Evolutionary conservation across 2,797 vertebrate genomes (phyloP).

Genomic region (Sebastes melanostomus): DNA sequence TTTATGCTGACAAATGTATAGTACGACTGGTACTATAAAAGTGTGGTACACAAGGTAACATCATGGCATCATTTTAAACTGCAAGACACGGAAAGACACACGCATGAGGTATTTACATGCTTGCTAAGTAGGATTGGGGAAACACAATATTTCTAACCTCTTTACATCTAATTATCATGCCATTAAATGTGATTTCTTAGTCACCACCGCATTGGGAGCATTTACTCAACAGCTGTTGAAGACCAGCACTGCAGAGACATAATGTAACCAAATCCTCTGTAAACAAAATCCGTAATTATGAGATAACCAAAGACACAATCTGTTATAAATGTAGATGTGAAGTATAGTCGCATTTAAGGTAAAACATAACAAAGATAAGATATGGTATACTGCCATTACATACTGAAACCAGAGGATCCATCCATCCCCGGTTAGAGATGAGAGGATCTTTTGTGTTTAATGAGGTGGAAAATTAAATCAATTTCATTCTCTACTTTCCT

Average conservation of each 20-base stretch:
- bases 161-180: constrained; percentile 2
- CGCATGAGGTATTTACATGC: background rate
- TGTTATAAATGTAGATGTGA: background rate
- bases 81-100: background rate
- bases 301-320: constrained; percentile 1
- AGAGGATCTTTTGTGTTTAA: background rate
- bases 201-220: background rate
- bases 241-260: background rate
- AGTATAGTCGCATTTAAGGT: background rate
- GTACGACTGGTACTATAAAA: background rate
- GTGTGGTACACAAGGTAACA: background rate
- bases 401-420: background rate
- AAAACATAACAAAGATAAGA: background rate
- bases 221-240: constrained; percentile 14
- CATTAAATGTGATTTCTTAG: background rate
- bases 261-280: constrained; percentile 1
- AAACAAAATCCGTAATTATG: constrained; percentile 3
- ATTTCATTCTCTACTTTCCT: background rate
- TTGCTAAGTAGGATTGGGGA: background rate
- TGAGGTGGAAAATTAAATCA: background rate
- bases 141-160: background rate
- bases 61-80: background rate
- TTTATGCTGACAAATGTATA: background rate
- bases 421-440: background rate
- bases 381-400: background rate